These are phyloP conservation scores for Hyposoter dolosus DNA, from an alignment of 2,888 invertebrate genomes.

Conservation along the genomic window DNA sequence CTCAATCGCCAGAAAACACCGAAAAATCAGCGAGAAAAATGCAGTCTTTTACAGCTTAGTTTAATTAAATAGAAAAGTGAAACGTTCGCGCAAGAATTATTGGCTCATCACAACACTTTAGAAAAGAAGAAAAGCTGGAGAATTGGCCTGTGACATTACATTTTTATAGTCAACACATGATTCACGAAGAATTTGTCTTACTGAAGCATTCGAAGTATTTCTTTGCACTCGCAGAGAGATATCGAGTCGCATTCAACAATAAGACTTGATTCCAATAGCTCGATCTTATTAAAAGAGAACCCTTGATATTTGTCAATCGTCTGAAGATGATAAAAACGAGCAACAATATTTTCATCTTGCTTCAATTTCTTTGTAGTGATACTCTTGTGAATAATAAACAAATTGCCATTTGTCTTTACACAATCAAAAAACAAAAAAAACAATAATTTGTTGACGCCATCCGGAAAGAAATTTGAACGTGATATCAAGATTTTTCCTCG, in stretches of 20 bases:
- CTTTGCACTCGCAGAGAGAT: neutral
- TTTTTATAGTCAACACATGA: slow-evolving; percentile 18
- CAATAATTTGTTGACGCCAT: too few species aligned
- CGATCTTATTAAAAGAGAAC: too few species aligned
- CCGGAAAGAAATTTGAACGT: too few species aligned
- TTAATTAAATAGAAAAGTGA: neutral
- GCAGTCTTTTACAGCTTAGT: too few species aligned
- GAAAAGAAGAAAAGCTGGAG: neutral
- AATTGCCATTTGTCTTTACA: too few species aligned
- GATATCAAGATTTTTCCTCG: too few species aligned
- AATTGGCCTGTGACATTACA: neutral
- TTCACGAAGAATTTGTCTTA: slow-evolving; percentile 16
- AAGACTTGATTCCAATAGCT: neutral
- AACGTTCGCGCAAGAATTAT: neutral
- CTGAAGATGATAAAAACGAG: too few species aligned
- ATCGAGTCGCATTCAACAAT: neutral
- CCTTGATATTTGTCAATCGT: too few species aligned
- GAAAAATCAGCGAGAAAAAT: neutral
- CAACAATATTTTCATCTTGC: too few species aligned
- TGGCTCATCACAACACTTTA: neutral
- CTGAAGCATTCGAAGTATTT: neutral
- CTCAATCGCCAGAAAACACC: slow-evolving; percentile 13
- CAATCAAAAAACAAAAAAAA: too few species aligned
- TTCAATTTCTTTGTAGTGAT: too few species aligned
- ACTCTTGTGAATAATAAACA: too few species aligned